Percentiles rank a stretch among this genome's conserved stretches.
Conservation (phyloP, 92 coral and sea anemone genomes). For the Parazoanthus swiftii region DNA sequence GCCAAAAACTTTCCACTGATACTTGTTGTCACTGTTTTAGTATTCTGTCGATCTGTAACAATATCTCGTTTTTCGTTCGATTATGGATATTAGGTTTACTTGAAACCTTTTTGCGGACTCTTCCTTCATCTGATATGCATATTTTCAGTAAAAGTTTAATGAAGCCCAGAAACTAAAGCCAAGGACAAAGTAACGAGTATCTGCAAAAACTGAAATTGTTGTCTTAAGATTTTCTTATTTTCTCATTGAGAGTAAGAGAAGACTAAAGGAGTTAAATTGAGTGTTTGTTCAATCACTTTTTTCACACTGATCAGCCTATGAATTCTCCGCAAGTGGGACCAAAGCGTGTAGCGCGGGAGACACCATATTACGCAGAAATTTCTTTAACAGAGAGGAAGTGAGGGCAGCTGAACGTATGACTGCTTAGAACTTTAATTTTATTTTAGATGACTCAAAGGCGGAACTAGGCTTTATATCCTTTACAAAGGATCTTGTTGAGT, state of each 20-base stretch:
- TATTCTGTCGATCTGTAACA: background rate
- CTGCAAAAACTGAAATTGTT: background rate
- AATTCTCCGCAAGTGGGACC: conserved; percentile 46
- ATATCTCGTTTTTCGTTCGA: background rate
- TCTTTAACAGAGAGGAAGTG: conserved; percentile 76
- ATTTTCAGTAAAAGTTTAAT: conserved; percentile 18
- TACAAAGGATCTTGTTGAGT: conserved; percentile 30
- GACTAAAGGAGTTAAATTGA: background rate
- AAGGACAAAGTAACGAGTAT: background rate
- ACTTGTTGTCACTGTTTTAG: background rate
- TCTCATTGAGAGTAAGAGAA: background rate
- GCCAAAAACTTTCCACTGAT: background rate
- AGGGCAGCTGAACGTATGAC: conserved; percentile 59
- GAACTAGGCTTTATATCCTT: conserved; percentile 57
- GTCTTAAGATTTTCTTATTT: background rate
- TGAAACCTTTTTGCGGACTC: background rate
- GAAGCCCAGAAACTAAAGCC: background rate
- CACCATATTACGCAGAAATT: conserved; percentile 73
- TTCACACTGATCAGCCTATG: background rate
- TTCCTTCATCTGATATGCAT: background rate
- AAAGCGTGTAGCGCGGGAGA: conserved; percentile 74
- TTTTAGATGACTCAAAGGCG: conserved; percentile 59
- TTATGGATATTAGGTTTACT: no score
- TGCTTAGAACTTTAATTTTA: conserved; percentile 65
- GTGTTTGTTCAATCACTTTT: background rate